These are phyloP conservation scores for Nebria ingens DNA, from an alignment of 1,140 invertebrate genomes.

Conservation along the genomic window DNA sequence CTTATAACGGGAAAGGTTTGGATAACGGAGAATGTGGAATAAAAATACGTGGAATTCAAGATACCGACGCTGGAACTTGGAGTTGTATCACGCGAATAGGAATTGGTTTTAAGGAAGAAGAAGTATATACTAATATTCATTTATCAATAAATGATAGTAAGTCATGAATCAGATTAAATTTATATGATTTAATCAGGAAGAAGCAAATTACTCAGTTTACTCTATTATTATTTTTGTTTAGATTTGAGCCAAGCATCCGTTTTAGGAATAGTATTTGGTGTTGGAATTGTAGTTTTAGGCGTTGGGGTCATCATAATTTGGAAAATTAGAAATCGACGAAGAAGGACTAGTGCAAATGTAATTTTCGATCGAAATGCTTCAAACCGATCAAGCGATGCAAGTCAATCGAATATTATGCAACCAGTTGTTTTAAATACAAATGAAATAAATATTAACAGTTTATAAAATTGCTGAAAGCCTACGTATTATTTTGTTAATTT, in stretches of 20 bases:
- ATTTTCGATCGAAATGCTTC: background rate
- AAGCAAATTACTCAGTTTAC: no score
- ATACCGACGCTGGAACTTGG: background rate
- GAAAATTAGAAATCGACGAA: background rate
- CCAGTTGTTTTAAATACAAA: background rate
- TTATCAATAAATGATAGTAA: background rate
- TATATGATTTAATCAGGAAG: background rate
- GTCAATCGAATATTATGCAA: background rate
- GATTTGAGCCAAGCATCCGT: background rate
- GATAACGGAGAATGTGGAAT: constrained; percentile 1
- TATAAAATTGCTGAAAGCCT: no score
- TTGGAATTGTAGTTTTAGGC: background rate
- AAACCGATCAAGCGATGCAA: background rate
- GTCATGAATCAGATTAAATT: background rate
- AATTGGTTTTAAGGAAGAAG: background rate
- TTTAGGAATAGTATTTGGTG: background rate
- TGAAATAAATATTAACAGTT: no score
- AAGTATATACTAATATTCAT: constrained; percentile 1
- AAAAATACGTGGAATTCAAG: background rate
- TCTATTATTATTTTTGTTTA: background rate
- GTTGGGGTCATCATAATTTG: background rate
- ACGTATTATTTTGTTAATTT: no score
- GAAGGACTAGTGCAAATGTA: background rate
- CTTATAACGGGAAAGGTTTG: background rate
- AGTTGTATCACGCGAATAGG: background rate